Base-by-base conservation (phyloP, 2,113 vertebrate species). In the Lanius collurio region DNA sequence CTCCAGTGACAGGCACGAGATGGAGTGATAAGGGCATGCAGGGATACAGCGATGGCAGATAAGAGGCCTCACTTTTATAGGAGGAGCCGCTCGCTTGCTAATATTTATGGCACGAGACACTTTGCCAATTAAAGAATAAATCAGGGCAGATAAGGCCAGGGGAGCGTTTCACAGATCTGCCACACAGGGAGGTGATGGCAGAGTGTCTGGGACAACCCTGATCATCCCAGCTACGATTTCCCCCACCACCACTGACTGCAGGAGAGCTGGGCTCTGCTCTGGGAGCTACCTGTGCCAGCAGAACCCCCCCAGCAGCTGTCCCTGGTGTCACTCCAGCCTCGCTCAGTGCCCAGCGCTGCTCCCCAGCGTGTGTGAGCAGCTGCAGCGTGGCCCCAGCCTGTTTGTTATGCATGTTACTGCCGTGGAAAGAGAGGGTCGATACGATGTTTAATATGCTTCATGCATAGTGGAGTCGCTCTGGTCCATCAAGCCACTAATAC, bases 401-500 rank as follows among this genome's bases (percentile, higher is more conserved):
- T 63, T 92, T 83, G 88, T 73, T 79, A 49, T 57, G 88, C 55
- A 6, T 7, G 55, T 56, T 70, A 37, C 0, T 0, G 83, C 79
- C 79, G 1, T 5, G 49, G 0, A 6, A 26, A 89, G 93, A 0
- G 18, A 50, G 89, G 96, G 90, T 93, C 83, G 83, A 92, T 90
- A 35, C 0, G 18, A 50, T 67, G 86, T 39, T 95, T 94, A 93
- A 86, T 70, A 87, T 90, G 93, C 94, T 83, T 41, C 73, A 4
- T 47, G 83, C 89, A 78, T 50, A 59, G 76, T 0, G 9, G 76
- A 78, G 94, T 23, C 9, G 76, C 83, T 95, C 68, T 70, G 93
- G 60, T 87, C 95, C 95, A 91, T 95, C 95, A n/a, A 56, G 89
- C 67, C 86, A 4, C 94, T 87, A 83, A 93, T 78, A 67, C 76